Evolutionary conservation across 2,888 invertebrate genomes (phyloP), one percentile per base, ranked within the genome.

Genomic region (Clusia tigrina): DNA sequence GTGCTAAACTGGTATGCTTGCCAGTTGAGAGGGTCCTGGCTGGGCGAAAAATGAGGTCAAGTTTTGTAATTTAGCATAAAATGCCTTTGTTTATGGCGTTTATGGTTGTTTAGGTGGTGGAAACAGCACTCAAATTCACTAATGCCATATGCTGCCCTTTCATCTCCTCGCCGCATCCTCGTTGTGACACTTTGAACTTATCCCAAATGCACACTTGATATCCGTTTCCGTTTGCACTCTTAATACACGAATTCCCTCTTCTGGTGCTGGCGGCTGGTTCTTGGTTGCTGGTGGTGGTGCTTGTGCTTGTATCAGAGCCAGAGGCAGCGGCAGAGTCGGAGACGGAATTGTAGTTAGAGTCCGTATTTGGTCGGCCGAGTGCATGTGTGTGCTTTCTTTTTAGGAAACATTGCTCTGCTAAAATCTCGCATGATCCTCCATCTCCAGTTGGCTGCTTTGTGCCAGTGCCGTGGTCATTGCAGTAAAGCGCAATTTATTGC

Each of bases 401-500:
- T n/a, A 3, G 12, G 9, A 42, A 9, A 9, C 42, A 12, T 32
- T 42, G 15, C 42, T 42, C 42, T n/a, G n/a, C 42, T 9, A 32
- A 12, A 9, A 12, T 32, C 32, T 32, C n/a, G 32, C 32, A 6
- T 32, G 32, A 12, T n/a, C 42, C 42, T 42, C 42, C 9, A 10
- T n/a, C 42, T 3, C 42, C 42, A 6, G 6, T n/a, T n/a, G 2
- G 42, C 6, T n/a, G n/a, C 42, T 15, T 42, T 42, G 9, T 42
- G n/a, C 15, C 42, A 3, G n/a, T 42, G 10, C 2, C 42, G 42
- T 17, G n/a, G 42, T 17, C 12, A 42, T 15, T 15, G 20, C 48
- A 60, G 46, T 18, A 66, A 61, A 58, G 63, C 61, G 57, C 76
- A 76, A 79, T 80, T 79, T 79, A 80, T 80, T 74, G 76, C 69